phyloP scores from a whole-genome alignment of 1,140 invertebrate genomes.

The Drosophila santomea region DNA sequence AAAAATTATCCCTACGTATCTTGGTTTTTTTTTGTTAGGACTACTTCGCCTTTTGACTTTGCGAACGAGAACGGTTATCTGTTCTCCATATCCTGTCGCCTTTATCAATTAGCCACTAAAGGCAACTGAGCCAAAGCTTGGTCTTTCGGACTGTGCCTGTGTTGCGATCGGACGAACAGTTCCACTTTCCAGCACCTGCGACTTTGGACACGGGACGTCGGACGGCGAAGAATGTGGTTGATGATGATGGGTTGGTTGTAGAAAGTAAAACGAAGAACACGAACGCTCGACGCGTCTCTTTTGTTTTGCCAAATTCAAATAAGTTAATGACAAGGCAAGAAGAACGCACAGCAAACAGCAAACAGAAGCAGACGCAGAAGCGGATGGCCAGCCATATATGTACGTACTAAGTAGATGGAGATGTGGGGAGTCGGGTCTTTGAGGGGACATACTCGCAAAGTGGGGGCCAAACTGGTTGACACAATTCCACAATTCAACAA shows the following conservation, averaged over 20 bases:
- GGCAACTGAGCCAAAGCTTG: conserved; percentile 1
- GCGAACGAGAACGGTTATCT: too few species aligned
- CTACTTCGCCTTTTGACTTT: too few species aligned
- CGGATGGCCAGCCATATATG: conserved; percentile 20
- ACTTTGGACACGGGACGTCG: conserved; percentile 3
- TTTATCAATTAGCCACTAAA: background rate
- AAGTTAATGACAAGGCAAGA: conserved; percentile 47
- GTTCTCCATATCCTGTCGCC: too few species aligned
- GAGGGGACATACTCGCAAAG: conserved; percentile 2
- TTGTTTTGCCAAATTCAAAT: conserved; percentile 70
- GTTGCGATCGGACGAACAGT: conserved; percentile 22
- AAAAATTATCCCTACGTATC: too few species aligned
- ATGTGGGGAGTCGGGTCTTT: conserved; percentile 6
- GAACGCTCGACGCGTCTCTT: conserved; percentile 27
- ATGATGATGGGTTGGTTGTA: conserved; percentile 36
- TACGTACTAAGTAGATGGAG: conserved; percentile 15
- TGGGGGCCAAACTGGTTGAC: conserved; percentile 71
- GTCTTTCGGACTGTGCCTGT: conserved; percentile 11
- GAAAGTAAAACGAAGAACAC: conserved; percentile 68
- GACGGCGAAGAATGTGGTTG: conserved; percentile 21
- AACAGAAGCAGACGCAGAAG: conserved; percentile 27
- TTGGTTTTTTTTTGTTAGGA: too few species aligned
- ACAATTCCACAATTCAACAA: conserved; percentile 66
- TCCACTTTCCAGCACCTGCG: conserved; percentile 42
- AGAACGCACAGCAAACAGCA: conserved; percentile 11